Evolutionary conservation across 2,888 invertebrate genomes (phyloP), one percentile per base, ranked within the genome.

Genomic region (Lysandra bellargus): DNA sequence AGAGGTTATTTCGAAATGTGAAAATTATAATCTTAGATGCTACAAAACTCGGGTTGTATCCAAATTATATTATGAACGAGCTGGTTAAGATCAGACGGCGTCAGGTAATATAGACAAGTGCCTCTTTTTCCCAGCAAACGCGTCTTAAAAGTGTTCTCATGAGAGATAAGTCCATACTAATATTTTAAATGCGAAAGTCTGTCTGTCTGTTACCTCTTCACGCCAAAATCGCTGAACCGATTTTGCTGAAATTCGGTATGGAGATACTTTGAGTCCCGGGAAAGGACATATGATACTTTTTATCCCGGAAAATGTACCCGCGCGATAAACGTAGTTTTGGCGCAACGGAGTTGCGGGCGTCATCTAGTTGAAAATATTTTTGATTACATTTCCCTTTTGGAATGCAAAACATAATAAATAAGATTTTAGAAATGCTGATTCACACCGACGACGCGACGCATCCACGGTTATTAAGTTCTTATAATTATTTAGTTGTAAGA

Each of bases 1-100:
- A 83, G 84, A 81, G 80, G 89, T 90, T 91, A 88, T 89, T 91
- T 90, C 88, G 76, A 86, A 88, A 92, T 87, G 91, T 91, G 90
- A 90, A 92, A 92, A 92, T 91, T 92, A 87, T 88, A 88, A 88
- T 84, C 88, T 86, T 79, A 87, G 87, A 82, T 84, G 90, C 91
- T 91, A 91, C 86, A 44, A 64, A 79, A 75, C 60, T 74, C 74
- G 73, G 86, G 85, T 86, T 83, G 83, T 86, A 84, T 84, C 87
- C 84, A 92, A 92, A 92, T 92, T 92, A 91, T 91, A 91, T 87
- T 91, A 91, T 87, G 89, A 90, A 87, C 84, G 83, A 81, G 84
- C 83, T 91, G 88, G 90, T 91, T 91, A 91, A 86, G 84, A 84
- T 81, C 81, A 81, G 82, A 82, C 80, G 84, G 83, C 83, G 83